Evolutionary conservation across 2,797 vertebrate genomes (phyloP), one percentile per base, ranked within the genome.

Genomic region (Centroberyx gerrardi): DNA sequence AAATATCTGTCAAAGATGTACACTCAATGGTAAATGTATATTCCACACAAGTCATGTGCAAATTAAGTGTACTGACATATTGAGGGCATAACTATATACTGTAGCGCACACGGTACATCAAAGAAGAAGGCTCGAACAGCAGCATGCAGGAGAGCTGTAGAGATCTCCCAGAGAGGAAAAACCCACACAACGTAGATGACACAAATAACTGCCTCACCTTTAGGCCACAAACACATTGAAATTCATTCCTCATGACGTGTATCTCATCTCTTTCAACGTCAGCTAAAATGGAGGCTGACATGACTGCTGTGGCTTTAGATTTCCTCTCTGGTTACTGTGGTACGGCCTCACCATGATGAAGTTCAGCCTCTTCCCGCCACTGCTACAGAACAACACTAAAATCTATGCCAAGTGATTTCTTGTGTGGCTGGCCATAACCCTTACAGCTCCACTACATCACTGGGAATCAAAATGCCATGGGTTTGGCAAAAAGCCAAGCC

Each of bases 371-470:
- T 42, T 3, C 8, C 1, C 36, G 75, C 58, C n/a, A 40, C 17
- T 68, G 2, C 15, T 46, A 68, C 31, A 33, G n/a, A 63, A 63
- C 28, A 63, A 63, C 28, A 42, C 27, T 9, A 53, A 53, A 68
- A 40, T 46, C 44, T 36, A 75, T 56, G 9, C 9, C 28, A 54
- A 72, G 64, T 70, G 40, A 71, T 68, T 79, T 68, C 29, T 51
- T 70, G 61, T 85, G 49, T 79, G 44, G 40, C 44, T 40, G 49
- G 22, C 44, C 54, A 56, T 2, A 56, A 28, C 46, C 59, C 62
- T 46, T 62, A 80, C 67, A 68, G 65, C 48, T 71, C 42, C 29
- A 60, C 46, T 6, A 49, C 58, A 46, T 46, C 44, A 46, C 14
- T 15, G 44, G 61, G n/a, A 63, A 63, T 65, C 17, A 27, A 78